Conservation (phyloP, 2,888 invertebrate genomes). For the Drosophila paracracens region DNA sequence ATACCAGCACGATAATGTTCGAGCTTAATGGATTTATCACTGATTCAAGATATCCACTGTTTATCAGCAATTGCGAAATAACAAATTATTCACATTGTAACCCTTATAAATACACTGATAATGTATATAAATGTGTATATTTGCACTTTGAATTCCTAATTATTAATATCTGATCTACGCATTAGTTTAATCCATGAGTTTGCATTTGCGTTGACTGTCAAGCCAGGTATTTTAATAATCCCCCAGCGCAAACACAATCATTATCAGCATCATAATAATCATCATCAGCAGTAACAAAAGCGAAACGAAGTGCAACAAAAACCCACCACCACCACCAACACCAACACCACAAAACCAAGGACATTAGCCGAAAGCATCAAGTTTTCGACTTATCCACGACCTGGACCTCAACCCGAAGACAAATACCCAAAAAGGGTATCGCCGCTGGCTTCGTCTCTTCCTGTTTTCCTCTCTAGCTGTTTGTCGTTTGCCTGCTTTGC, state of each 20-base stretch:
- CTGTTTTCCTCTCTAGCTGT: background rate
- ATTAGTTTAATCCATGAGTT: conserved; percentile 50
- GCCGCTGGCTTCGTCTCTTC: background rate
- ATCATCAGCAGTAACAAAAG: conserved; percentile 22
- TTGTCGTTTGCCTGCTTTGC: conserved; percentile 62
- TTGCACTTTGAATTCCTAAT: conserved; percentile 1
- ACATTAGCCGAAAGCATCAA: conserved; percentile 76
- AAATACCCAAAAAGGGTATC: conserved; percentile 5
- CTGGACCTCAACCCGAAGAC: conserved; percentile 55
- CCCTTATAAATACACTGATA: background rate
- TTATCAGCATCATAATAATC: conserved; percentile 37
- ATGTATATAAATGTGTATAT: background rate
- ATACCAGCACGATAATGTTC: conserved; percentile 30
- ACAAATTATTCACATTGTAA: background rate
- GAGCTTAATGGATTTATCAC: conserved; percentile 39
- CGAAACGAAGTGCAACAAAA: conserved; percentile 11
- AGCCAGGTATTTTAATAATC: conserved; percentile 60
- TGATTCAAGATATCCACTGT: conserved; percentile 5
- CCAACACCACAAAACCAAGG: conserved; percentile 58
- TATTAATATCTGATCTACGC: conserved; percentile 16
- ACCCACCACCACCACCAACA: conserved; percentile 40
- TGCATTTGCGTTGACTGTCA: conserved; percentile 19
- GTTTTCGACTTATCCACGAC: conserved; percentile 81
- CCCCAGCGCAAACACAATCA: conserved; percentile 52
- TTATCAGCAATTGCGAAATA: conserved; percentile 6